Evolutionary conservation across 1,140 invertebrate species (phyloP), one percentile per base, ranked within the genome.

Genomic region (Drosophila kepulauana): DNA sequence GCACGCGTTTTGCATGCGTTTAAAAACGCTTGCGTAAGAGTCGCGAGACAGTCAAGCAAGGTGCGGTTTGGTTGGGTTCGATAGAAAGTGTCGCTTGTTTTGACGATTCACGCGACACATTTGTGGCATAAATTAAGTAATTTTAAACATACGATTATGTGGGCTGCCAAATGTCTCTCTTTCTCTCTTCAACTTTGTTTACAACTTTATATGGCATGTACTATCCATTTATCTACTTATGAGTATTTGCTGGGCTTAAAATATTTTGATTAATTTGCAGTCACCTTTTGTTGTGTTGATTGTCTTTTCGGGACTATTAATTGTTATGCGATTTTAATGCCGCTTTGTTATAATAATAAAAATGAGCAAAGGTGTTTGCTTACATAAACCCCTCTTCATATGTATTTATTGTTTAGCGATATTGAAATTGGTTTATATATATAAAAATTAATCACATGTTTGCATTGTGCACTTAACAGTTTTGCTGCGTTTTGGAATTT

Each of bases 1-100:
- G 80, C 85, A 88, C 85, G 84, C 84, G 77, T 78, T 87, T 87
- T 87, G 82, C 84, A 88, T 87, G 84, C 77, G 84, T 88, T 88
- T 78, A 64, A 58, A 65, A 16, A 1, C 70, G 52, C 84, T 87
- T 87, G 72, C 64, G 84, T 52, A 87, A 87, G 80, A 69, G 20
- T 16, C 30, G 65, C 75, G 30, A 15, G 38, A 11, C 7, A 25
- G 20, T 25, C 20, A 25, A 25, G 63, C 48, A 63, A 74, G 75
- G 75, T 78, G 71, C 52, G 84, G 80, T 28, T 13, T 2, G 75
- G 75, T 78, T 68, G 49, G 84, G 80, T 28, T 13, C n/a, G 13
- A 64, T 87, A 87, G 84, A 87, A 87, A 87, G 84, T 80, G 82
- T 61, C 71, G 80, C 41, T 35, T 52, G 43, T 54, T 25, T 25